Percentiles rank a stretch among this genome's conserved stretches.
phyloP scores from a whole-genome alignment of 2,113 vertebrate species.

The Saguinus midas region DNA sequence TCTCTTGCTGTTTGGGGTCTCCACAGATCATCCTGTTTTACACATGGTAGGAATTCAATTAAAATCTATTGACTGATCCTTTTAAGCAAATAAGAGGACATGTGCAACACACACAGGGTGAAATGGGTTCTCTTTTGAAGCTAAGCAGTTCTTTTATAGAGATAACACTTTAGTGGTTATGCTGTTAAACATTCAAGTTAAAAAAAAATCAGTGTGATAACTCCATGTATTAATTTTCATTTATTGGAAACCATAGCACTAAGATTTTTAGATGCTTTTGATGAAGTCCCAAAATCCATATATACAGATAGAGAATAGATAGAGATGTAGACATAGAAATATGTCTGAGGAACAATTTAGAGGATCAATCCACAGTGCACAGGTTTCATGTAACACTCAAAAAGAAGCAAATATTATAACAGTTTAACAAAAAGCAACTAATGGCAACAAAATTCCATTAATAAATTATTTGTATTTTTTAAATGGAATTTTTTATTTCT shows the following conservation, averaged over 20 bases:
- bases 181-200: not conserved
- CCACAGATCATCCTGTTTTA: not conserved
- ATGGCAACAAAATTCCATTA: not conserved
- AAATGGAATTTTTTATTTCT: conserved; percentile 4
- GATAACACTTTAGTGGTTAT: not conserved
- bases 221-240: not conserved
- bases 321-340: not conserved
- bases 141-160: not conserved
- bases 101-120: not conserved
- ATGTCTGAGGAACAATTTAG: not conserved
- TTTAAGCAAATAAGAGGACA: not conserved
- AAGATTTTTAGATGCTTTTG: not conserved
- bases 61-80: not conserved
- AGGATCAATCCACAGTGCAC: not conserved
- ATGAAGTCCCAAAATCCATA: not conserved
- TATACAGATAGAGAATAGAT: not conserved
- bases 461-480: not conserved
- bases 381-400: not conserved
- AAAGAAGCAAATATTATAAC: not conserved
- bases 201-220: not conserved
- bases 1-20: not conserved
- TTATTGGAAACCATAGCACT: not conserved
- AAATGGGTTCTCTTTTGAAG: not conserved
- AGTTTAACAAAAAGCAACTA: not conserved
- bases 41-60: not conserved